phyloP scores from a whole-genome alignment of 2,113 vertebrate species.

The Empidonax traillii region DNA sequence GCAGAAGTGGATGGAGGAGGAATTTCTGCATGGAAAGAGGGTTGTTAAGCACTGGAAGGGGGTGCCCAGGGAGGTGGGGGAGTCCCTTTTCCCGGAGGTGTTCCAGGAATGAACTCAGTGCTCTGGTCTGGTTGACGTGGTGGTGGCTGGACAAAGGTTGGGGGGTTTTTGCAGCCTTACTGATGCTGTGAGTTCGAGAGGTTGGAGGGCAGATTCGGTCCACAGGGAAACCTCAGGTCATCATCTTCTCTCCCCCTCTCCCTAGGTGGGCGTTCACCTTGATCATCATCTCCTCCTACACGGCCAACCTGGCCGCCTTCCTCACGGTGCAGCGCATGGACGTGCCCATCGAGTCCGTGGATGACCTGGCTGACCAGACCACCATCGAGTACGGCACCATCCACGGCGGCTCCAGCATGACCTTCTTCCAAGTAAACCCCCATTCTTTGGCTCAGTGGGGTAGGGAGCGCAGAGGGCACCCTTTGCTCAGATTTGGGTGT shows the following conservation, averaged over 20 bases:
- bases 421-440: conserved; percentile 93
- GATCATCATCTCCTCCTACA: conserved; percentile 99
- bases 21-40: background rate
- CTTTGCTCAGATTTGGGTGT: background rate
- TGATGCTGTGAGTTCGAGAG: background rate
- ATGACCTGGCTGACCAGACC: conserved; percentile 97
- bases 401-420: conserved; percentile 98
- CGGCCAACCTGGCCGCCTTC: conserved; percentile 95
- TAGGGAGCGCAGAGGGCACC: background rate
- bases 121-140: background rate
- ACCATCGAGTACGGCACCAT: conserved; percentile 97
- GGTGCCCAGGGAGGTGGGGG: background rate
- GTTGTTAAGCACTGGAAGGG: background rate
- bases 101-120: accelerated
- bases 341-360: conserved; percentile 95
- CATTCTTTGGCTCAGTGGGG: background rate
- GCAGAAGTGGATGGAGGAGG: background rate
- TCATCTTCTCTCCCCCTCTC: background rate
- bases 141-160: background rate
- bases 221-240: background rate
- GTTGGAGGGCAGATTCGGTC: background rate
- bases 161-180: background rate
- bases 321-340: conserved; percentile 97
- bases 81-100: background rate
- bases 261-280: conserved; percentile 97